Base-by-base conservation (phyloP, 2,797 vertebrate species). In the Pseudochaenichthys georgianus region DNA sequence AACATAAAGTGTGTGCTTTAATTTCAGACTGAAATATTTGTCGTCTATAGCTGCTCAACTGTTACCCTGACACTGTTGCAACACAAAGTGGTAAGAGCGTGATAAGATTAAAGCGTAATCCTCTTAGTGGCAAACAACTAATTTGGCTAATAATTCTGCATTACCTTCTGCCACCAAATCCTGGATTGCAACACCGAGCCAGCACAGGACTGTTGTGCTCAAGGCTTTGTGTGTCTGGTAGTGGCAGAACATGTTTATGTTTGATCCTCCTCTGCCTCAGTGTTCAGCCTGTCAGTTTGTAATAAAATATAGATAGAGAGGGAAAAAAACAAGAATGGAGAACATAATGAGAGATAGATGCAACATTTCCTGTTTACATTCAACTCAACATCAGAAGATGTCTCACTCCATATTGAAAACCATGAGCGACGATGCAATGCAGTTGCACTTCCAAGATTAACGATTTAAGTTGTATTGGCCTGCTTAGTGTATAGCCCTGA, bases 121-220 rank as follows among this genome's bases (percentile, higher is more conserved):
- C 79, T 91, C 90, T 94, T 94, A 93, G 80, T 78, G 75, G 87
- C 92, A 95, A 94, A 94, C 93, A 94, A 88, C 91, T 94, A 71
- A 94, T 95, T 94, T 93, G 80, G 75, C 91, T 86, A 93, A 95
- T 94, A 93, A 93, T 93, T 92, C 87, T 59, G 83, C 51, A 81
- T 92, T 91, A 92, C 83, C 84, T 87, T 88, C 86, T 88, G 87
- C 87, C 78, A 78, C 77, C 75, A 86, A 93, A 88, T 87, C 89
- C 82, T 64, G 90, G 92, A 92, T 93, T 94, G 89, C 70, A 87
- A 90, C 93, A 87, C 87, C 70, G 77, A 62, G 71, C 65, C 88
- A 85, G 88, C 83, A 80, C 85, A 83, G 70, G 76, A 67, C 78
- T 64, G 50, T 81, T 88, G 82, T 84, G 77, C 70, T 78, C 62